Evolutionary conservation across 1,140 invertebrate species (phyloP).

Genomic region (Drosophila truncata): DNA sequence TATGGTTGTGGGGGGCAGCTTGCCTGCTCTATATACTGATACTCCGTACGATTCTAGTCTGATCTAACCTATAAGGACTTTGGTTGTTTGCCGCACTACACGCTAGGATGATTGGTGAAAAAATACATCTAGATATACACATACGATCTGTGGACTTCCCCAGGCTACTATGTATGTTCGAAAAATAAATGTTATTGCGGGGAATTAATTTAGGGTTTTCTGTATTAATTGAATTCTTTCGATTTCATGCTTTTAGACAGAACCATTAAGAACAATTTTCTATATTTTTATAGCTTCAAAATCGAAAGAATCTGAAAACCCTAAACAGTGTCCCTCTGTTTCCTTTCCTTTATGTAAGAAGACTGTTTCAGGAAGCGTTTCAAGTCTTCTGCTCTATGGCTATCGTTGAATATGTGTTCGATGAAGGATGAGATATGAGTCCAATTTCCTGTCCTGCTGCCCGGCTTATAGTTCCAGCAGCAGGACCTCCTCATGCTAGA

Average conservation of each 20-base stretch:
- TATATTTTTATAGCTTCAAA: background rate
- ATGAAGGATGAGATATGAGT: conserved; percentile 70
- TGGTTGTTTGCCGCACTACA: conserved; percentile 82
- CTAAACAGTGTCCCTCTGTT: background rate
- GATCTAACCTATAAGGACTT: conserved; percentile 81
- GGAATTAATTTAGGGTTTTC: conserved; percentile 7
- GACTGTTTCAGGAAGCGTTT: conserved; percentile 45
- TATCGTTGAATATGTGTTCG: conserved; percentile 74
- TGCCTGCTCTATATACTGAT: conserved; percentile 50
- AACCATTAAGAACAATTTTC: no score
- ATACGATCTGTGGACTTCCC: conserved; percentile 23
- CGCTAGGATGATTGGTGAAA: conserved; percentile 82
- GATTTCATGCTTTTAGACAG: conserved; percentile 4
- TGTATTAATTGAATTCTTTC: background rate
- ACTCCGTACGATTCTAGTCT: conserved; percentile 46
- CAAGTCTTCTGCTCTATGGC: conserved; percentile 58
- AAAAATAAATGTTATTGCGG: conserved; percentile 43
- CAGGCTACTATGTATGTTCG: conserved; percentile 17
- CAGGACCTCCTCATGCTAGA: conserved; percentile 86
- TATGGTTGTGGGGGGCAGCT: conserved; percentile 15
- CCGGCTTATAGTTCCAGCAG: conserved; percentile 76
- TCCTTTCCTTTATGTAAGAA: conserved; percentile 22
- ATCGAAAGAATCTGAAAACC: conserved; percentile 18
- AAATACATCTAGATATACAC: conserved; percentile 76
- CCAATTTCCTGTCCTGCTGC: conserved; percentile 59